A percentile compares a stretch with the other conserved stretches of the same genome.
phyloP scores from a whole-genome alignment of 2,888 invertebrate genomes.

The Dione juno region DNA sequence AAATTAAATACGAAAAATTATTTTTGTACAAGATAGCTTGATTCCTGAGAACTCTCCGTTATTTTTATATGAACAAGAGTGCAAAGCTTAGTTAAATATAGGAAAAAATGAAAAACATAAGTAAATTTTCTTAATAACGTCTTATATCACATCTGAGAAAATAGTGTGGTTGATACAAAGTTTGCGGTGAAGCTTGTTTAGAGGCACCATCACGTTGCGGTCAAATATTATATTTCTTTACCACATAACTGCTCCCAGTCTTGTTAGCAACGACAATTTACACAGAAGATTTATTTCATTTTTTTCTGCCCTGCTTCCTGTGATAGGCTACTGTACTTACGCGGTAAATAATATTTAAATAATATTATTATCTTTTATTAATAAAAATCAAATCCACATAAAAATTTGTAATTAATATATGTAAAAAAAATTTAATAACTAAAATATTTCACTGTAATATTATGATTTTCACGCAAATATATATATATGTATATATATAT shows the following conservation, averaged over 20 bases:
- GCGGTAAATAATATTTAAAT: constrained; percentile 31
- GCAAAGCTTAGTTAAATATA: too few species aligned
- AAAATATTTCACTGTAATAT: too few species aligned
- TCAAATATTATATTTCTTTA: constrained; percentile 60
- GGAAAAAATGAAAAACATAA: constrained; percentile 1
- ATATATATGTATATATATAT: too few species aligned
- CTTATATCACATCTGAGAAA: constrained; percentile 28
- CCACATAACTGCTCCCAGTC: constrained; percentile 58
- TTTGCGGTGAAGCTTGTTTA: constrained; percentile 59
- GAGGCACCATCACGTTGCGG: constrained; percentile 65
- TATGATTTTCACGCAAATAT: too few species aligned
- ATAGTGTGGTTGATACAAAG: constrained; percentile 34
- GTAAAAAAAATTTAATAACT: too few species aligned
- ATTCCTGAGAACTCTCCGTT: too few species aligned
- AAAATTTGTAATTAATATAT: too few species aligned
- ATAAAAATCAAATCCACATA: too few species aligned
- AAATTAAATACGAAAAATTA: too few species aligned
- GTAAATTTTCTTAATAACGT: constrained; percentile 27
- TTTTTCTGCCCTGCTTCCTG: constrained; percentile 43
- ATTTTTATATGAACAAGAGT: too few species aligned
- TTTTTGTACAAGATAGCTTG: too few species aligned
- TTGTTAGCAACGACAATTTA: constrained; percentile 73
- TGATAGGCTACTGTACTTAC: constrained; percentile 40
- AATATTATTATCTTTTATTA: not conserved
- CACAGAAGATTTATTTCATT: constrained; percentile 54